Evolutionary conservation across 64 coral and sea anemone genomes (phyloP).

Genomic region (Cladopsammia gracilis): DNA sequence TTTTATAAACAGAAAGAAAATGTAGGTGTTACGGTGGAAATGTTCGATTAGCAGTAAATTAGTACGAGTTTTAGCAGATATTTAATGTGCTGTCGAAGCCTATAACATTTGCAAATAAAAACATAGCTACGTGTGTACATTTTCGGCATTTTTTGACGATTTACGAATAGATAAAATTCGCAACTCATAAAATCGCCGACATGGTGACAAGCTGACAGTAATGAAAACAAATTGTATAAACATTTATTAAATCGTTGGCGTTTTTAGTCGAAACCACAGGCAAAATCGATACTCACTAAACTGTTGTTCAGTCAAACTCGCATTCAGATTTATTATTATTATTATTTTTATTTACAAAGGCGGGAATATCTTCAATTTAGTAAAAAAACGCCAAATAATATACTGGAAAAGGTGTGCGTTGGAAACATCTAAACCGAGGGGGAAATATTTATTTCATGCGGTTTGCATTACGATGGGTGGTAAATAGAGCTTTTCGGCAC

Average conservation of each 20-base stretch:
- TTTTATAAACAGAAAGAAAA: not conserved
- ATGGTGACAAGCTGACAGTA: not conserved
- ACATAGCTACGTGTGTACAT: not conserved
- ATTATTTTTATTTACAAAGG: no score
- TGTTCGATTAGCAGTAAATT: not conserved
- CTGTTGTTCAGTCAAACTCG: not conserved
- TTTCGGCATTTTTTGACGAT: not conserved
- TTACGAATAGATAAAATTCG: not conserved
- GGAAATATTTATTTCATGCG: not conserved
- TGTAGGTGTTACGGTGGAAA: not conserved
- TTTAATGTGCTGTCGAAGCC: no score
- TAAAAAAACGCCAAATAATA: no score
- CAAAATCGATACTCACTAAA: not conserved
- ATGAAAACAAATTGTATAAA: slow-evolving; percentile 20
- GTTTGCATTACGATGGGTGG: not conserved
- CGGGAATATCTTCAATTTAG: no score
- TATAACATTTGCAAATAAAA: not conserved
- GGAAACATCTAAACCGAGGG: not conserved
- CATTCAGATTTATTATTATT: not conserved
- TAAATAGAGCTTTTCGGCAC: not conserved
- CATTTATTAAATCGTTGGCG: slow-evolving; percentile 7
- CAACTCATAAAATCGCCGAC: not conserved
- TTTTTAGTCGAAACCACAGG: not conserved
- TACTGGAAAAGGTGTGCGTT: not conserved
- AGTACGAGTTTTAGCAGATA: not conserved